Percentiles rank a stretch among this genome's conserved stretches.
Evolutionary conservation across 2,113 vertebrate species (phyloP).

Genomic region (Rhinoderma darwinii): DNA sequence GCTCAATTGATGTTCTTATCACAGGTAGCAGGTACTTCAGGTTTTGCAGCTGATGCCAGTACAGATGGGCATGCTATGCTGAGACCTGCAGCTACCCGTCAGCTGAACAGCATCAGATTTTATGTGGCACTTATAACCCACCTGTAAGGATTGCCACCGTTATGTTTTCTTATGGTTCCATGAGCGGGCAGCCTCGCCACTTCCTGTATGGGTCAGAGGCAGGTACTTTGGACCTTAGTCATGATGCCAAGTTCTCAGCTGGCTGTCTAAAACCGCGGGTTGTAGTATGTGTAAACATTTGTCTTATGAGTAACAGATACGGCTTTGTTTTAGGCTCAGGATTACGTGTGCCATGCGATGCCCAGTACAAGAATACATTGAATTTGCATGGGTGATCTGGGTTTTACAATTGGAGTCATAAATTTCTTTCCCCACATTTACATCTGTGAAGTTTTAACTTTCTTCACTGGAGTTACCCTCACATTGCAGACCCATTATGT

Average conservation of each 20-base stretch:
- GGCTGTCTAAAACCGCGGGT: not conserved
- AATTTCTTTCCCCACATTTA: no score
- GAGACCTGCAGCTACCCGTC: no score
- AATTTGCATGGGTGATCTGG: not conserved
- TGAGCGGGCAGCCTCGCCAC: not conserved
- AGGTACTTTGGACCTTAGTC: not conserved
- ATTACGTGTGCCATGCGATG: no score
- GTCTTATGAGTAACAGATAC: not conserved
- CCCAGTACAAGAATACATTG: not conserved
- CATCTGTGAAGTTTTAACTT: no score
- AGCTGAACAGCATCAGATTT: no score
- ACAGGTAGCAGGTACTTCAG: not conserved
- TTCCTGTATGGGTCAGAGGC: not conserved
- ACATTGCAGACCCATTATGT: no score
- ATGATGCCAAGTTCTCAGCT: slow-evolving; percentile 10
- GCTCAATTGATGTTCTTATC: not conserved
- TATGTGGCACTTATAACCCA: not conserved
- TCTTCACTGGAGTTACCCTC: no score
- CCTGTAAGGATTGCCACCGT: not conserved
- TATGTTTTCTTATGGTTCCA: not conserved
- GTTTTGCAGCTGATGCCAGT: not conserved
- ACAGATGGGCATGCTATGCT: not conserved
- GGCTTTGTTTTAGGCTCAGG: not conserved
- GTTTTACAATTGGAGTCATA: not conserved
- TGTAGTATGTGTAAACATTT: not conserved